phyloP scores from a whole-genome alignment of 2,797 vertebrate genomes.

The Rhinatrema bivittatum region DNA sequence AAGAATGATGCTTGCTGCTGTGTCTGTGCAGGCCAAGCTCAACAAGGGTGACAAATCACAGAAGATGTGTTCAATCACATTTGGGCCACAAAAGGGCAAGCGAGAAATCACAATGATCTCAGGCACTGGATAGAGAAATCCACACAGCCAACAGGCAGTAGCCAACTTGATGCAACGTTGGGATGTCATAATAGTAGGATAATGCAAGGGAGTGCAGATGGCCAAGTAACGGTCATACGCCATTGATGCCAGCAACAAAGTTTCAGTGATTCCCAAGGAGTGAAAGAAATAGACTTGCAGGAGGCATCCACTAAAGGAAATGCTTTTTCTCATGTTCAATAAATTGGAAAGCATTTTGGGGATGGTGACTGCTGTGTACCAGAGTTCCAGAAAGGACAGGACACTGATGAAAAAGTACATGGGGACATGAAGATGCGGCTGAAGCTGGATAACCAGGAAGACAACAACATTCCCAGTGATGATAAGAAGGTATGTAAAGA shows the following conservation, averaged over 20 bases:
- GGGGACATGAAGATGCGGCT: constrained; percentile 15
- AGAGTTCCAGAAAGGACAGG: constrained; percentile 22
- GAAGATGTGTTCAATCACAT: constrained; percentile 23
- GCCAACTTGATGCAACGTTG: not conserved
- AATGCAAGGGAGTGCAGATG: constrained; percentile 20
- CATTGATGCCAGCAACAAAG: constrained; percentile 16
- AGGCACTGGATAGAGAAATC: constrained; percentile 8
- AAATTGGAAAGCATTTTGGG: constrained; percentile 28
- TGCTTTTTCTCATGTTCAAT: constrained; percentile 5
- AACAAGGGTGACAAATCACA: constrained; percentile 31
- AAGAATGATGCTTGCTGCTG: constrained; percentile 7
- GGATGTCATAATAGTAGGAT: constrained; percentile 10
- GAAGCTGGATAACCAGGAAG: constrained; percentile 6
- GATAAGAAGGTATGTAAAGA: constrained; percentile 24
- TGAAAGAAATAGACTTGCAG: constrained; percentile 36
- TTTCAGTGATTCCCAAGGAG: constrained; percentile 17
- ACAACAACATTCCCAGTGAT: constrained; percentile 21
- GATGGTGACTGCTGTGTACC: constrained; percentile 20
- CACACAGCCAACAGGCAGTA: constrained; percentile 7
- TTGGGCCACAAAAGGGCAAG: constrained; percentile 14
- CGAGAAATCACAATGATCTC: constrained; percentile 15
- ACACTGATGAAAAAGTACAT: constrained; percentile 25
- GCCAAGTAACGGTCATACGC: constrained; percentile 24
- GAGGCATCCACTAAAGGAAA: constrained; percentile 20
- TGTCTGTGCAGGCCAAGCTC: constrained; percentile 21